Base-by-base conservation (phyloP, 2,797 vertebrate species). In the Chaunax sp. region DNA sequence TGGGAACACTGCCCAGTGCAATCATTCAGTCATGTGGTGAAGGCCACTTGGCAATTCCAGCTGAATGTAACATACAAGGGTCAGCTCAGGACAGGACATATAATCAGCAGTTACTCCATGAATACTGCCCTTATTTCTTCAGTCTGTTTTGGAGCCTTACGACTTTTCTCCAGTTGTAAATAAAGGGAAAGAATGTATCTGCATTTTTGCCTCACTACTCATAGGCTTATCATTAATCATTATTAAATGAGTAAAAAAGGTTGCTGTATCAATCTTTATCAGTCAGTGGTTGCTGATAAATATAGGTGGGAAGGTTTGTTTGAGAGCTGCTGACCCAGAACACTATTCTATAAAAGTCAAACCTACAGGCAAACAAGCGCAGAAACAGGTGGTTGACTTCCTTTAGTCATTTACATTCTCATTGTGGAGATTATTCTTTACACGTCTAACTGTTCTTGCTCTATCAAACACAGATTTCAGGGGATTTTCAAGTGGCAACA, bases 221-320 rank as follows among this genome's bases (percentile, higher is more conserved):
- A 1, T 12, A 2, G 1, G 22, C 19, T 54, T 41, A 14, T 14
- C 19, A 18, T 43, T 16, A 13, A 12, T 43, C 1, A 9, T 40
- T 11, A 16, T 40, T 38, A 16, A 23, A 3, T 22, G 7, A 56
- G 13, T 51, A 43, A 35, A 50, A 77, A 37, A n/a, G 18, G 71
- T 68, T 69, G 56, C 47, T 41, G 54, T 70, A n/a, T 4, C 59
- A 69, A 55, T 60, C n/a, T 38, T 66, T 50, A 50, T 58, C 26
- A 58, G 15, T 33, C 30, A 71, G 43, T 33, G 9, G 5, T 28
- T 46, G 46, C 28, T 37, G 33, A 20, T 46, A 9, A 19, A 53
- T 71, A 23, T 23, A 30, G n/a, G 16, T 51, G 8, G 26, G 14
- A 40, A 38, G 19, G 64, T 63, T 62, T 38, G 30, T 26, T 15